Percentiles rank a stretch among this genome's conserved stretches.
phyloP scores from a whole-genome alignment of 92 coral and sea anemone species.

The Hydrozoanthus gracilis region DNA sequence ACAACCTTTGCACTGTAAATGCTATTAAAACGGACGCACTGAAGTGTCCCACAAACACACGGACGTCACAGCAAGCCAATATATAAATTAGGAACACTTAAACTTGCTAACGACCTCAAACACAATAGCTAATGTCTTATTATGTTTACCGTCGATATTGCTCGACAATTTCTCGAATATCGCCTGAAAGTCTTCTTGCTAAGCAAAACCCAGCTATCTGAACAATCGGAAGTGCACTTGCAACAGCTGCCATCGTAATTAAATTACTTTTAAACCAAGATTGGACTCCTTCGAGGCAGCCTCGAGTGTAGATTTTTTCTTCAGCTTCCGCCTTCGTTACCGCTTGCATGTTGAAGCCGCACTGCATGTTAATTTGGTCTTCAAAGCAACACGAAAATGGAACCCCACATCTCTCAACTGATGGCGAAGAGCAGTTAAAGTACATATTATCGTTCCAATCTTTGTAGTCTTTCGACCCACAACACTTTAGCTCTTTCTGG shows the following conservation, averaged over 20 bases:
- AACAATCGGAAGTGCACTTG: conserved; percentile 68
- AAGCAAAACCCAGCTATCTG: conserved; percentile 82
- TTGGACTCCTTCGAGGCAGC: conserved; percentile 89
- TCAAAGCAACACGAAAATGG: conserved; percentile 89
- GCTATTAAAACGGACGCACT: no score
- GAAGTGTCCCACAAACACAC: background rate
- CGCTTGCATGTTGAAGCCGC: conserved; percentile 82
- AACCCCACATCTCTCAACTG: conserved; percentile 86
- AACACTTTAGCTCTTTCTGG: conserved; percentile 86
- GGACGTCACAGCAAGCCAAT: background rate
- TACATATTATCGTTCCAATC: conserved; percentile 91
- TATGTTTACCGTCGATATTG: conserved; percentile 36
- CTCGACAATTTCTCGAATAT: conserved; percentile 75
- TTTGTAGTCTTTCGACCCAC: conserved; percentile 77
- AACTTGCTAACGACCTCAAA: background rate
- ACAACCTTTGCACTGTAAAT: background rate
- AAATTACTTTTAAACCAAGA: conserved; percentile 83
- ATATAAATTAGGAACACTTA: background rate
- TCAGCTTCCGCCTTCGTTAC: conserved; percentile 59
- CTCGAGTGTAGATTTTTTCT: conserved; percentile 63
- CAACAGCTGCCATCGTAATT: conserved; percentile 79
- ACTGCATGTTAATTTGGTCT: conserved; percentile 90
- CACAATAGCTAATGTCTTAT: background rate
- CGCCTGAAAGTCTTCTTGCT: conserved; percentile 72
- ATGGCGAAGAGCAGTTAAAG: conserved; percentile 88